Evolutionary conservation across 2,888 invertebrate species (phyloP), one percentile per base, ranked within the genome.

Genomic region (Rosalia funebris): DNA sequence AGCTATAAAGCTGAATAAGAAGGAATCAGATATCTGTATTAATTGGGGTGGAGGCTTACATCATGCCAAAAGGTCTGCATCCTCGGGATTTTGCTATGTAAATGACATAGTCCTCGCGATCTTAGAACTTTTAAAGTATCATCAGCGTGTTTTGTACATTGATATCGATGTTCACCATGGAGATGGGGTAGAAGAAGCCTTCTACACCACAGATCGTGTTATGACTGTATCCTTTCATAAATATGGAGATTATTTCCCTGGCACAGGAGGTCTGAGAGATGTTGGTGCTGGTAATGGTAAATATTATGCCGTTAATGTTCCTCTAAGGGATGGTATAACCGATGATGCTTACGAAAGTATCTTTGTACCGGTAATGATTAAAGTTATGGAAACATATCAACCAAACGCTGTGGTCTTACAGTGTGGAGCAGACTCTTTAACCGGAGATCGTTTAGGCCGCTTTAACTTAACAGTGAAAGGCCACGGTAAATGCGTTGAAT

Each of bases 201-300:
- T 98, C 83, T 99, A 98, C 79, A 97, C 98, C 1, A 99, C 99
- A 0, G 99, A 99, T 82, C 87, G 99, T 71, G 99, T 99, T 1
- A 99, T 99, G 99, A 99, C 99, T 0, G 96, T 97, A 0, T 96
- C 96, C 9, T 99, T 99, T 82, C 99, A 99, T 81, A 99, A 99
- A 79, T 99, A 99, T 81, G 99, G 99, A 52, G 97, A 99, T 83
- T 99, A 98, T 82, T 99, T 99, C 81, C 99, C 99, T 44, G 73
- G 72, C 32, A 77, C 77, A 17, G 77, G 77, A 3, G 77, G 76
- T 76, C 78, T 92, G 14, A 83, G 91, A 1, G 92, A 92, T 75
- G 92, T 92, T 62, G 92, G 92, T 14, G 92, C 92, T 4, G 92
- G 92, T 47, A 92, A 92, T 82, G 99, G 99, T 44, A 98, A 98